These are phyloP conservation scores for Eumeta japonica DNA, from an alignment of 1,140 invertebrate species.

Conservation along the genomic window DNA sequence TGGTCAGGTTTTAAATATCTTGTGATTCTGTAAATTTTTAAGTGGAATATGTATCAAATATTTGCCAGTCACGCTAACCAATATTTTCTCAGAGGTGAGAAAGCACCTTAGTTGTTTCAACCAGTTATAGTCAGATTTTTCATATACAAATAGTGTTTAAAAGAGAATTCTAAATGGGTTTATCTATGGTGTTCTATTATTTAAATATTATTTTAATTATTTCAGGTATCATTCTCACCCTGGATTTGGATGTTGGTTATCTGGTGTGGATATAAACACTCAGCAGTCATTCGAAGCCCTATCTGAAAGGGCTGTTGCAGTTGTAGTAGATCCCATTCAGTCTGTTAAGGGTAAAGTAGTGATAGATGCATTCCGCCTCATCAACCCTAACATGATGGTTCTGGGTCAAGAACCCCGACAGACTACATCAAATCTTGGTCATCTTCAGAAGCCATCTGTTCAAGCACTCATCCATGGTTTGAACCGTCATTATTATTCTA, in stretches of 20 bases:
- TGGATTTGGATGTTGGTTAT: conserved; percentile 99
- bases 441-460: conserved; percentile 98
- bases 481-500: conserved; percentile 99
- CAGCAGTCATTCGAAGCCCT: conserved; percentile 99
- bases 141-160: too few relatives aligned
- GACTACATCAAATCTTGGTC: conserved; percentile 98
- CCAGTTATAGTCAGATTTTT: too few relatives aligned
- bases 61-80: too few relatives aligned
- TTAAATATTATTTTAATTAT: too few relatives aligned
- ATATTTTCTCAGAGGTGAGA: too few relatives aligned
- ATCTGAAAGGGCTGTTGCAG: conserved; percentile 96
- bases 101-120: too few relatives aligned
- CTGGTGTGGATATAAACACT: conserved; percentile 99
- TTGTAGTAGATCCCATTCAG: conserved; percentile 99
- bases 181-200: too few relatives aligned
- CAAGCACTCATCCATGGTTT: conserved; percentile 98
- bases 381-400: conserved; percentile 99
- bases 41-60: too few relatives aligned
- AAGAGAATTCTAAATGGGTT: too few relatives aligned
- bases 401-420: conserved; percentile 97
- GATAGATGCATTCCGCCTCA: conserved; percentile 92
- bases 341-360: conserved; percentile 98
- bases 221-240: conserved; percentile 94
- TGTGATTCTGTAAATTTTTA: too few relatives aligned
- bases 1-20: too few relatives aligned